Evolutionary conservation across 2,888 invertebrate species (phyloP).

Genomic region (Pedicia rivosa): DNA sequence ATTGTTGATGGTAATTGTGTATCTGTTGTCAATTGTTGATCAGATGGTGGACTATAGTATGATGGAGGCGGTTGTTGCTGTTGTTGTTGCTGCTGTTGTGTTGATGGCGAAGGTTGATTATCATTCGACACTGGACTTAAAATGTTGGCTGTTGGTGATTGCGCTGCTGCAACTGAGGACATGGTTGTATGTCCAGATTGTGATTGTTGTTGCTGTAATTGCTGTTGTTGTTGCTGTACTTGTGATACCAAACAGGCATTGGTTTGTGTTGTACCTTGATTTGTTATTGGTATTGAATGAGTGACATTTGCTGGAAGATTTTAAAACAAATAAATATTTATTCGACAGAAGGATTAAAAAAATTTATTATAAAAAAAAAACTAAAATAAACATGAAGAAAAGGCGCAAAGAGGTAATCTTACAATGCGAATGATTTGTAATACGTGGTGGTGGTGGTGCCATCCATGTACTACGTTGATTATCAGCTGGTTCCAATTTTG

Average conservation of each 20-base stretch:
- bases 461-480: slow-evolving; percentile 29
- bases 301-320: slow-evolving; percentile 22
- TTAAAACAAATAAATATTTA: not conserved
- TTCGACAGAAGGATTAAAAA: slow-evolving; percentile 3
- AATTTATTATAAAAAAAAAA: slow-evolving; percentile 6
- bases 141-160: no score
- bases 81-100: no score
- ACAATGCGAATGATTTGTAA: slow-evolving; percentile 27
- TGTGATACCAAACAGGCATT: slow-evolving; percentile 3
- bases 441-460: slow-evolving; percentile 27
- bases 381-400: slow-evolving; percentile 11
- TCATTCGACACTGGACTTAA: no score
- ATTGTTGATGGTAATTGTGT: slow-evolving; percentile 18
- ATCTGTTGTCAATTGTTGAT: slow-evolving; percentile 19
- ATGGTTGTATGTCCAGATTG: not conserved
- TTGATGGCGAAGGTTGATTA: not conserved
- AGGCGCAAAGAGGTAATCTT: no score
- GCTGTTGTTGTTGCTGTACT: not conserved
- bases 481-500: slow-evolving; percentile 29
- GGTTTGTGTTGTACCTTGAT: slow-evolving; percentile 13
- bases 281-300: slow-evolving; percentile 26
- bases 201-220: not conserved
- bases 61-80: slow-evolving; percentile 1
- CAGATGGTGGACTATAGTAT: slow-evolving; percentile 3
- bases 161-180: not conserved